Percentiles rank a stretch among this genome's conserved stretches.
These are phyloP conservation scores for Drosophila melanica DNA, from an alignment of 1,140 invertebrate genomes.

Conservation along the genomic window DNA sequence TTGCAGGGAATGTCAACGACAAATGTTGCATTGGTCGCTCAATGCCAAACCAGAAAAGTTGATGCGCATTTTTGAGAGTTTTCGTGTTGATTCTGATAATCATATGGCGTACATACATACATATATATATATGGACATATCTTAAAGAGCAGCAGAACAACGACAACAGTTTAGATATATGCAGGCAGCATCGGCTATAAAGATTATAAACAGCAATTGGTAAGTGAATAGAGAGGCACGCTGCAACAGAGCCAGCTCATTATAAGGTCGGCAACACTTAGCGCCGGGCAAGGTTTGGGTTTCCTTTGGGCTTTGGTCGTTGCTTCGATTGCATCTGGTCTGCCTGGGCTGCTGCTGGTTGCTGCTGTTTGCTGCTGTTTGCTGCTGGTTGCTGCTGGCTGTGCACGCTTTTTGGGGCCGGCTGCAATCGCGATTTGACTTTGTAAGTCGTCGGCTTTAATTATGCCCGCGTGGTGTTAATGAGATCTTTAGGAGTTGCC, in stretches of 20 bases:
- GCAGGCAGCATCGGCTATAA: conserved; percentile 31
- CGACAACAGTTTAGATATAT: conserved; percentile 7
- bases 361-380: conserved; percentile 28
- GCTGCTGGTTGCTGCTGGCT: conserved; percentile 19
- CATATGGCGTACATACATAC: neutral
- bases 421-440: conserved; percentile 75
- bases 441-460: conserved; percentile 77
- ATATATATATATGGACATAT: neutral
- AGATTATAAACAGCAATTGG: conserved; percentile 52
- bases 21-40: conserved; percentile 51
- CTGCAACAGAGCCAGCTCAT: conserved; percentile 54
- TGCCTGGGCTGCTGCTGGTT: conserved; percentile 37
- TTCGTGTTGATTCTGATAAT: conserved; percentile 2
- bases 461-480: conserved; percentile 83
- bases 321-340: conserved; percentile 71
- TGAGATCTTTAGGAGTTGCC: conserved; percentile 73
- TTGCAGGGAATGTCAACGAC: conserved; percentile 57
- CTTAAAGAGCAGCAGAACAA: neutral
- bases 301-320: conserved; percentile 41
- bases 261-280: conserved; percentile 75
- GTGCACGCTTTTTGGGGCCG: conserved; percentile 48
- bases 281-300: conserved; percentile 52
- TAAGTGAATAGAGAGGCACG: conserved; percentile 36
- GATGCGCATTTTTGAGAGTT: conserved; percentile 42
- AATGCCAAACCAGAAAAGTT: conserved; percentile 56